These are phyloP conservation scores for Sisyra nigra DNA, from an alignment of 2,888 invertebrate species.

Conservation along the genomic window DNA sequence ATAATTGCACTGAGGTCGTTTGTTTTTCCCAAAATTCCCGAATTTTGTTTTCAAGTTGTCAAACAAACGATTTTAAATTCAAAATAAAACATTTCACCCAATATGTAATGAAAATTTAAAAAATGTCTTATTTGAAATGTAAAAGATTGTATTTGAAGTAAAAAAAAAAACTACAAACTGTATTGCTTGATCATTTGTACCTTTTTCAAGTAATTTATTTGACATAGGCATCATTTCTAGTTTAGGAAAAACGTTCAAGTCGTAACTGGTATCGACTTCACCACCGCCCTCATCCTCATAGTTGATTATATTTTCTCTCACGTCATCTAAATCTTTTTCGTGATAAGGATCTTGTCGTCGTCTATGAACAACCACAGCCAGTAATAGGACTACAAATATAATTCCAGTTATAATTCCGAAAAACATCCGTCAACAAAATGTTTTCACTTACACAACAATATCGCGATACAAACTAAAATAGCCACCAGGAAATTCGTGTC, in stretches of 20 bases:
- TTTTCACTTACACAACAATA: constrained; percentile 56
- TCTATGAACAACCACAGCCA: constrained; percentile 83
- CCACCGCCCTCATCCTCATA: constrained; percentile 98
- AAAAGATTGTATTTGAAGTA: no score
- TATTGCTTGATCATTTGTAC: no score
- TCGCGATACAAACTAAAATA: constrained; percentile 73
- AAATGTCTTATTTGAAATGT: background rate
- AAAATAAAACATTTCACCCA: no score
- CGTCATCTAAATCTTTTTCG: constrained; percentile 87
- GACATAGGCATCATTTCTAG: background rate
- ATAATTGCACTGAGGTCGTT: no score
- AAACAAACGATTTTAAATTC: no score
- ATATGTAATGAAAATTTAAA: no score
- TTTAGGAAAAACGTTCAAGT: constrained; percentile 54
- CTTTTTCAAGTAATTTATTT: constrained; percentile 5
- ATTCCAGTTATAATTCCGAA: no score
- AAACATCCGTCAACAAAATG: background rate
- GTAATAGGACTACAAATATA: constrained; percentile 46
- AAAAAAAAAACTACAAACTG: no score
- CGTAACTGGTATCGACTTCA: constrained; percentile 89
- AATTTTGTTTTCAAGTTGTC: no score
- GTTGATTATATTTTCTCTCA: constrained; percentile 91
- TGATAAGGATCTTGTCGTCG: constrained; percentile 72
- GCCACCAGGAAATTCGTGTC: constrained; percentile 79
- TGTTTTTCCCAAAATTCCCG: no score